Evolutionary conservation across 2,797 vertebrate genomes (phyloP), one percentile per base, ranked within the genome.

Genomic region (Cirrhinus molitorella): DNA sequence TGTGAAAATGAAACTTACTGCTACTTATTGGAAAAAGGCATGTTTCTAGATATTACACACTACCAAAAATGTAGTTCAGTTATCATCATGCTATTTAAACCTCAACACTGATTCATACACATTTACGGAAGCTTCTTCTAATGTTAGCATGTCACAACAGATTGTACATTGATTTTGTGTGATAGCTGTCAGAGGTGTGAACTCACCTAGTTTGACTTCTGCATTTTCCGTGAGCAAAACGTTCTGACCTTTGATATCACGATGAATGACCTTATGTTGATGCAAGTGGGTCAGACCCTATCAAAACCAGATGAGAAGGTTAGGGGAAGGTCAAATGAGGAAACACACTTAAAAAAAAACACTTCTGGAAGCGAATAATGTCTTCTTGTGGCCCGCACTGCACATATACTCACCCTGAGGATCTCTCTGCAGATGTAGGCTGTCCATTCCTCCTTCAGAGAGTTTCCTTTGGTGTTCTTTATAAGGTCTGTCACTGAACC

Each of bases 181-280:
- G 61, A 23, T 34, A 40, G 37, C 16, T 10, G 1, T 53, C 3
- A 34, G n/a, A 16, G 14, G 14, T 13, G 21, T 40, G 34, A 23
- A 75, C 93, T 95, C 90, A 99, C 98, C 98, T 75, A 99, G 94
- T 89, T 99, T 99, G 77, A 99, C 98, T 94, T 99, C 98, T 3
- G 98, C 98, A 4, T 99, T 99, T 92, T 99, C 98, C 0, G 98
- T 99, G 92, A 99, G 94, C 93, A 99, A 89, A 71, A 99, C 98
- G 28, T 99, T 99, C 91, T 99, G 98, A 57, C 98, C 98, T 91
- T 99, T 99, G 89, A 99, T 99, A 83, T 99, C 98, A 87, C 98
- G 95, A 90, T 99, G 98, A 94, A 99, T 99, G 92, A 99, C 98
- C 94, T 99, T 99, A 93, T 99, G 98, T 92, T 99, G 98, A 93